Percentiles rank a stretch among this genome's conserved stretches.
These are phyloP conservation scores for Gonioctena quinquepunctata DNA, from an alignment of 1,140 invertebrate species.

Conservation along the genomic window DNA sequence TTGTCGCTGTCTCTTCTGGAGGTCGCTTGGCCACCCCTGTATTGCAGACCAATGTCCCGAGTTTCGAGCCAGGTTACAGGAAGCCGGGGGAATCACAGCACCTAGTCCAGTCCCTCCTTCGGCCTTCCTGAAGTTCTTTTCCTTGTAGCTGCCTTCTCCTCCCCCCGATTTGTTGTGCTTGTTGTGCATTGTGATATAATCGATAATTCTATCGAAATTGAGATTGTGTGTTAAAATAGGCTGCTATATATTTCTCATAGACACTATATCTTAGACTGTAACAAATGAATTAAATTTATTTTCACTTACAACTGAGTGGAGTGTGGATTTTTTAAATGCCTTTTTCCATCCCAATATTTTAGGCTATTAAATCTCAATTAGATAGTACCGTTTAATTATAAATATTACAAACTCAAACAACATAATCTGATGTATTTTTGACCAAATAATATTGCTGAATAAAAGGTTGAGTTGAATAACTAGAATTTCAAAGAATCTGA, in stretches of 20 bases:
- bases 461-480: too few relatives aligned
- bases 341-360: too few relatives aligned
- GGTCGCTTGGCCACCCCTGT: conserved; percentile 87
- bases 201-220: conserved; percentile 2
- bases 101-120: conserved; percentile 85
- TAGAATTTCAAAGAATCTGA: too few relatives aligned
- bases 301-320: conserved; percentile 38
- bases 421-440: too few relatives aligned
- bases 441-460: too few relatives aligned
- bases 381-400: too few relatives aligned
- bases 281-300: conserved; percentile 43
- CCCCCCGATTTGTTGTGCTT: conserved; percentile 37
- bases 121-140: conserved; percentile 90
- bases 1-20: conserved; percentile 96
- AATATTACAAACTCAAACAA: too few relatives aligned
- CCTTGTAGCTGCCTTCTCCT: conserved; percentile 63
- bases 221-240: conserved; percentile 30
- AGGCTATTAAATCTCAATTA: too few relatives aligned
- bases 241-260: conserved; percentile 36
- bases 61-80: conserved; percentile 75
- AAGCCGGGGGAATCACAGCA: conserved; percentile 77
- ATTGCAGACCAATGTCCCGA: conserved; percentile 82
- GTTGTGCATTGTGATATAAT: conserved; percentile 46
- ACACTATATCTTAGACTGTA: conserved; percentile 33
- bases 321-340: too few relatives aligned